Conservation (phyloP, 2,888 invertebrate species). For the Hypselothyrea guttata region DNA sequence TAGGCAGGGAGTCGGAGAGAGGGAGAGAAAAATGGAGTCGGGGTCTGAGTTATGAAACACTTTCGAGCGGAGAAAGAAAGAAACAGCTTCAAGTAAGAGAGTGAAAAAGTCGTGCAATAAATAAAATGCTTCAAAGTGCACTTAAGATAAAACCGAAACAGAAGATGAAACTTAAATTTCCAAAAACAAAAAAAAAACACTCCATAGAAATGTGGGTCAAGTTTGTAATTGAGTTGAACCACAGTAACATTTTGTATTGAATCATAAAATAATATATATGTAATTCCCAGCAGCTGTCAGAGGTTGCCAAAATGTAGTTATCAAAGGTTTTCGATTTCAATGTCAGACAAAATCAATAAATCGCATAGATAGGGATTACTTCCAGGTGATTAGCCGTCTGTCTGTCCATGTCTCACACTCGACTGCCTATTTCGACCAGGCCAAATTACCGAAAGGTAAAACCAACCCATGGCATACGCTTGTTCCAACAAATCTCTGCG, state of each 20-base stretch:
- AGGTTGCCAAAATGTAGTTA: constrained; percentile 33
- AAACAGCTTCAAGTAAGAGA: constrained; percentile 17
- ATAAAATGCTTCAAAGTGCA: constrained; percentile 76
- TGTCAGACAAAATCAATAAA: constrained; percentile 76
- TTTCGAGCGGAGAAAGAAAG: constrained; percentile 36
- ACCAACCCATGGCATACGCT: constrained; percentile 42
- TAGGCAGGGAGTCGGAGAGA: too few species aligned
- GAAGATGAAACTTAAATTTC: constrained; percentile 23
- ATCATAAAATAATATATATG: too few species aligned
- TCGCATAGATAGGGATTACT: constrained; percentile 65
- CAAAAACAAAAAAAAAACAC: constrained; percentile 17
- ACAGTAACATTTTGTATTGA: constrained; percentile 11
- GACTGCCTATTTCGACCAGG: constrained; percentile 52
- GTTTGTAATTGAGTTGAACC: constrained; percentile 13
- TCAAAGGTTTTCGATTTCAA: constrained; percentile 52
- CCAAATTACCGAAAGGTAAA: constrained; percentile 47
- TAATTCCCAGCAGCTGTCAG: too few species aligned
- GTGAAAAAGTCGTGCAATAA: constrained; percentile 71
- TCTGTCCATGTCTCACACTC: constrained; percentile 70
- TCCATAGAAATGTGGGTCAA: constrained; percentile 47
- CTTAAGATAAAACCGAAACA: constrained; percentile 63
- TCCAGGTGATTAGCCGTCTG: constrained; percentile 73
- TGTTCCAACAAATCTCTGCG: constrained; percentile 34
- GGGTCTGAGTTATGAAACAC: constrained; percentile 57
- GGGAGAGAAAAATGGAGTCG: too few species aligned